Conservation (phyloP, 1,140 invertebrate species). For the Thereuonema tuberculata region DNA sequence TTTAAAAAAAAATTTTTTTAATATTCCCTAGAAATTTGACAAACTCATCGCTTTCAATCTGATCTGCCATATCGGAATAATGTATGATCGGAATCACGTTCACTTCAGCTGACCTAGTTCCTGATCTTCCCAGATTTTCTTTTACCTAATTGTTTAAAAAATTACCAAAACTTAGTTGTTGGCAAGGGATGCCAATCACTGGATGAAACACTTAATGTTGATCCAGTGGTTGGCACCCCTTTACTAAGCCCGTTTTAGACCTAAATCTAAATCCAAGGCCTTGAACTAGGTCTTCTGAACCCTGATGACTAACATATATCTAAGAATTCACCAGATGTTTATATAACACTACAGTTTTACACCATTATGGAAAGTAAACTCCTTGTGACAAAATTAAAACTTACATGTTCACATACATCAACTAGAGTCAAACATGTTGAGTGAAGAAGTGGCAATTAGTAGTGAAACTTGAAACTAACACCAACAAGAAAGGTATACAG, state of each 20-base stretch:
- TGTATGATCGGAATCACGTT: too few relatives aligned
- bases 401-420: background rate
- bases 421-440: background rate
- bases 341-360: background rate
- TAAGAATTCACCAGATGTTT: background rate
- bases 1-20: too few relatives aligned
- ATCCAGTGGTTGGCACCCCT: background rate
- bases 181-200: background rate
- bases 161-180: background rate
- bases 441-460: background rate
- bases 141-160: background rate
- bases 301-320: background rate
- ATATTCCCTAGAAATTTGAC: too few relatives aligned
- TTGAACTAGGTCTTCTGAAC: background rate
- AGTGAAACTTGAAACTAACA: background rate
- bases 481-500: background rate
- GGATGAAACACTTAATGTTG: background rate
- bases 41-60: too few relatives aligned
- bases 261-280: background rate
- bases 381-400: background rate
- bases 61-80: too few relatives aligned
- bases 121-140: background rate
- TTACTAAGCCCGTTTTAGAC: background rate
- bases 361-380: background rate
- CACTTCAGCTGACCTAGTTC: background rate